A percentile compares a stretch with the other conserved stretches of the same genome.
Conservation (phyloP, 2,888 invertebrate genomes). For the Pteria penguin region DNA sequence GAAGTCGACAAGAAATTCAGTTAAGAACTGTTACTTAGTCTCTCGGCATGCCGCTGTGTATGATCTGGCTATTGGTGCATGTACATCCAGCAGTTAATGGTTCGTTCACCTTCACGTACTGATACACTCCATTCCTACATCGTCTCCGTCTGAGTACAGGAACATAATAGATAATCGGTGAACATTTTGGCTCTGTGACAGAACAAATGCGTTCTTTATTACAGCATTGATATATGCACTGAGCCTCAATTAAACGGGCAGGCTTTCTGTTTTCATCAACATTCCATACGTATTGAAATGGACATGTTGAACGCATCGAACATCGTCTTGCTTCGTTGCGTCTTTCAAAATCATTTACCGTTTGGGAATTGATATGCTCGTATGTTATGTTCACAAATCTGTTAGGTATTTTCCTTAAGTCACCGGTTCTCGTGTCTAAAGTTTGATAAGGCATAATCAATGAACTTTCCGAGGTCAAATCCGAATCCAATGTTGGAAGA, state of each 20-base stretch:
- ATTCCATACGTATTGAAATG: neutral
- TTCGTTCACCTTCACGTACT: neutral
- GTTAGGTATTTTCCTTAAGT: neutral
- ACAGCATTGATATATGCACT: neutral
- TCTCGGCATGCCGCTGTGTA: too few relatives aligned
- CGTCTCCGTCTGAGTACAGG: neutral
- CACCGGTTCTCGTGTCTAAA: neutral
- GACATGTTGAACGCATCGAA: neutral
- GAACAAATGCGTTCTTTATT: neutral
- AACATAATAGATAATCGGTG: neutral
- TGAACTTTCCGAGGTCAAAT: neutral
- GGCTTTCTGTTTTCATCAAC: constrained; percentile 3
- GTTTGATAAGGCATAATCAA: neutral
- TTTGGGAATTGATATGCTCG: neutral
- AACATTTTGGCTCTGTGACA: neutral
- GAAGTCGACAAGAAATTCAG: too few relatives aligned
- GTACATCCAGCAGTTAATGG: neutral
- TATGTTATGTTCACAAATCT: neutral
- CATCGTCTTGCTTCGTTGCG: neutral
- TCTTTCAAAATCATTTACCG: neutral
- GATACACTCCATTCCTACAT: neutral
- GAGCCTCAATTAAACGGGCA: neutral
- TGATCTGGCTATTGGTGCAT: too few relatives aligned
- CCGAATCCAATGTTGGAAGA: neutral
- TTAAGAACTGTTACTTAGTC: too few relatives aligned